phyloP scores from a whole-genome alignment of 2,113 vertebrate species.

The Trematocara variabile region DNA sequence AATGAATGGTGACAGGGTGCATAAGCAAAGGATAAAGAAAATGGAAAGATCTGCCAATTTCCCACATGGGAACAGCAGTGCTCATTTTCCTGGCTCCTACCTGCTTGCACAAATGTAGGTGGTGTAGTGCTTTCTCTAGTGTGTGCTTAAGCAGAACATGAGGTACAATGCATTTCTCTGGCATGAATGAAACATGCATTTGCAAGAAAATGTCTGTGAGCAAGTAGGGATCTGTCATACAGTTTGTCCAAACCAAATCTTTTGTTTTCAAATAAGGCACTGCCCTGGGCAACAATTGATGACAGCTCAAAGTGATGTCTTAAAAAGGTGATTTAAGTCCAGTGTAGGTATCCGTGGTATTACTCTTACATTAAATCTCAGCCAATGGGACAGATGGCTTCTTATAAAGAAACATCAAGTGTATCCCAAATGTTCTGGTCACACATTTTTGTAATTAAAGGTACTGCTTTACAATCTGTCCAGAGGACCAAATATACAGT shows the following conservation, averaged over 20 bases:
- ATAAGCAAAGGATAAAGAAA: not conserved
- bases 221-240: not conserved
- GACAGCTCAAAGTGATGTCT: not conserved
- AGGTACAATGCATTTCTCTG: not conserved
- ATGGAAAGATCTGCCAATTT: not conserved
- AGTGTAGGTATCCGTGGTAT: not conserved
- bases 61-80: not conserved
- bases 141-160: not conserved
- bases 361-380: not conserved
- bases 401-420: not conserved
- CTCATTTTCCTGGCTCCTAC: not conserved
- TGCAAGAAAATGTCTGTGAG: not conserved
- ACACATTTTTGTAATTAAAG: constrained; percentile 4
- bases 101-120: not conserved
- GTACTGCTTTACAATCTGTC: not conserved
- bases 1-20: not conserved
- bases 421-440: constrained; percentile 14
- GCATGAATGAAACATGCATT: not conserved
- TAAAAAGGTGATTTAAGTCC: not conserved
- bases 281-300: not conserved
- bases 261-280: not conserved
- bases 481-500: not conserved
- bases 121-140: not conserved
- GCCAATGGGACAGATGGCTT: constrained; percentile 35
- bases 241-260: not conserved